These are phyloP conservation scores for Leptura quadrifasciata DNA, from an alignment of 2,888 invertebrate genomes.

Conservation along the genomic window DNA sequence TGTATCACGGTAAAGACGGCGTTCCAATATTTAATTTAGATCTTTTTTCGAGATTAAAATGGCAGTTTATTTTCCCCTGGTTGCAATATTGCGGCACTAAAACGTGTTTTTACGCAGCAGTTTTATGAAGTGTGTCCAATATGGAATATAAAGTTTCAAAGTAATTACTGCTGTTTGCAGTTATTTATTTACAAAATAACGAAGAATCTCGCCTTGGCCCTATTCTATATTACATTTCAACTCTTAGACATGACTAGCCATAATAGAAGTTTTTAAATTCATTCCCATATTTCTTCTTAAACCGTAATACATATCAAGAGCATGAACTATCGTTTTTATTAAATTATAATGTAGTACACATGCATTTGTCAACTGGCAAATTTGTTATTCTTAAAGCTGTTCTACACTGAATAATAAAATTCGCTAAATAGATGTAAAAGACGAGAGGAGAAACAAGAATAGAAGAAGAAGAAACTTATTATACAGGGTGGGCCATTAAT, in stretches of 20 bases:
- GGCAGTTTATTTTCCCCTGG: constrained; percentile 20
- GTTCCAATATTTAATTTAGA: constrained; percentile 29
- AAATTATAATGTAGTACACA: too few relatives aligned
- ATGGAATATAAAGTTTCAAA: constrained; percentile 10
- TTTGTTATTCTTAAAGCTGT: too few relatives aligned
- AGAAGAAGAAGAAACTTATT: too few relatives aligned
- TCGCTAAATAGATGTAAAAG: too few relatives aligned
- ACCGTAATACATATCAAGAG: too few relatives aligned
- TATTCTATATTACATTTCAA: constrained; percentile 5
- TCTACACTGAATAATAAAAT: too few relatives aligned
- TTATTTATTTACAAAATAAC: constrained; percentile 17
- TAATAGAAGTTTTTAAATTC: neutral
- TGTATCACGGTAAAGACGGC: neutral
- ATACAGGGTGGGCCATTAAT: too few relatives aligned
- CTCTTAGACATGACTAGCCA: neutral
- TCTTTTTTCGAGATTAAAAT: constrained; percentile 26
- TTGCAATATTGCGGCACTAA: constrained; percentile 2
- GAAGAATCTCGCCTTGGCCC: constrained; percentile 18
- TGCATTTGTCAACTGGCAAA: too few relatives aligned
- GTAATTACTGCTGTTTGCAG: constrained; percentile 18
- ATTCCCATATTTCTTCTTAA: neutral
- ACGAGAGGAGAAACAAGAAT: too few relatives aligned
- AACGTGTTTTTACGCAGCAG: constrained; percentile 29
- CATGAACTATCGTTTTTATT: too few relatives aligned
- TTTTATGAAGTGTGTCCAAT: constrained; percentile 19